A percentile compares a stretch with the other conserved stretches of the same genome.
phyloP scores from a whole-genome alignment of 2,888 invertebrate species.

The Chouioia cunea region DNA sequence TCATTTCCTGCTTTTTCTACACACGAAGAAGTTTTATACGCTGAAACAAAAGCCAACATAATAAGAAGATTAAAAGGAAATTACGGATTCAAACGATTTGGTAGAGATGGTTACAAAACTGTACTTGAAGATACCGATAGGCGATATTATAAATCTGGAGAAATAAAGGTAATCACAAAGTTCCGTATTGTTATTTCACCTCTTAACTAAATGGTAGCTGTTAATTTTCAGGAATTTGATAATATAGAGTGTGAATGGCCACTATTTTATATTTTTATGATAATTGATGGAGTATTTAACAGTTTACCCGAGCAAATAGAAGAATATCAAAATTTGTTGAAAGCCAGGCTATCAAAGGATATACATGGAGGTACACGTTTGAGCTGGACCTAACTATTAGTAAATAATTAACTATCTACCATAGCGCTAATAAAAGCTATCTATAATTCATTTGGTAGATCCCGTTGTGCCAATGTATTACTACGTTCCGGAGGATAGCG shows the following conservation, averaged over 20 bases:
- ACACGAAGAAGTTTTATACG: constrained; percentile 91
- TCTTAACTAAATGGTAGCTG: neutral
- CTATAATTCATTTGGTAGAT: constrained; percentile 72
- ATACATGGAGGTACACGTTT: constrained; percentile 78
- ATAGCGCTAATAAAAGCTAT: constrained; percentile 8
- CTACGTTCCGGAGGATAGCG: constrained; percentile 80
- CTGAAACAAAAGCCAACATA: constrained; percentile 88
- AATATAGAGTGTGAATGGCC: constrained; percentile 99
- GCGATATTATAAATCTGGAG: constrained; percentile 89
- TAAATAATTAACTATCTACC: constrained; percentile 8
- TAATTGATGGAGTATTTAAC: constrained; percentile 94
- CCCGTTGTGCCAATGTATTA: constrained; percentile 96
- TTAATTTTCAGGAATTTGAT: constrained; percentile 81
- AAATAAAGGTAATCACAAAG: constrained; percentile 77
- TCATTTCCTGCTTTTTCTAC: constrained; percentile 99
- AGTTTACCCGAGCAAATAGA: constrained; percentile 90
- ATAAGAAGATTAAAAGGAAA: constrained; percentile 85
- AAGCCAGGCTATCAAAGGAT: constrained; percentile 85
- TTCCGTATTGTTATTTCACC: too few relatives aligned
- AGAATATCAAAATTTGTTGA: constrained; percentile 88
- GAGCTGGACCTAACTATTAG: constrained; percentile 12
- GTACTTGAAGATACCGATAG: constrained; percentile 85
- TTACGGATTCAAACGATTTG: constrained; percentile 94
- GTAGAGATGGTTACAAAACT: constrained; percentile 93
- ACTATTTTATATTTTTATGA: constrained; percentile 93